Evolutionary conservation across 2,113 vertebrate species (phyloP), one percentile per base, ranked within the genome.

Genomic region (Colistium nudipinnis): DNA sequence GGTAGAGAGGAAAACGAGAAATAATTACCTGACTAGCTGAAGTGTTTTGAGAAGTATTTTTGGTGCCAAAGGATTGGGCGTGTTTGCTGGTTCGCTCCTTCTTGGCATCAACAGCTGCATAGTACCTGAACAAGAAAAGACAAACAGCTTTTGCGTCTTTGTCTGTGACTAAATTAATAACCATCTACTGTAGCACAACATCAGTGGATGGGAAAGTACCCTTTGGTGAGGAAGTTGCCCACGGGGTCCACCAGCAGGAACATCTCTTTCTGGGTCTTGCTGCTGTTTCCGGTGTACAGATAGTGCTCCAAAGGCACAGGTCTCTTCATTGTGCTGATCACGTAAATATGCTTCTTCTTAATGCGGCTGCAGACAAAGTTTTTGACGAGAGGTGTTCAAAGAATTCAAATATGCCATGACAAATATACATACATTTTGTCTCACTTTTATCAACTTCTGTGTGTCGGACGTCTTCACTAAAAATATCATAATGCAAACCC

Each of bases 221-320:
- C 95, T 85, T 96, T 96, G 11, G 94, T 97, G 35, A 95, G 92
- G 88, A 97, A 97, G 76, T 87, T 82, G 1, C 95, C 95, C 0
- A 81, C 68, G 1, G 96, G 75, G 39, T 98, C 95, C 24, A 96
- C 19, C 66, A 97, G 60, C 44, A 96, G 88, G 81, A 97, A 97
- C 75, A 96, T 93, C 87, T 98, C 95, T 5, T 94, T 94, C 89
- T 95, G 95, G 0, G 95, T 97, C 83, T 95, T 96, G 75, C 92
- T 93, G 87, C 95, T 97, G 84, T 96, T 97, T 27, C 96, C 96
- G 0, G 96, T 98, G 87, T 96, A 98, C 11, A 98, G 93, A 62
- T 91, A 76, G 80, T 98, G 95, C 79, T 98, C 96, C 70, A 98
- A 75, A 1, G 96, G 96, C 2, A 98, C 95, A 0, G 96, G 96